Conservation (phyloP, 2,888 invertebrate genomes). For the Drosophila affinis region DNA sequence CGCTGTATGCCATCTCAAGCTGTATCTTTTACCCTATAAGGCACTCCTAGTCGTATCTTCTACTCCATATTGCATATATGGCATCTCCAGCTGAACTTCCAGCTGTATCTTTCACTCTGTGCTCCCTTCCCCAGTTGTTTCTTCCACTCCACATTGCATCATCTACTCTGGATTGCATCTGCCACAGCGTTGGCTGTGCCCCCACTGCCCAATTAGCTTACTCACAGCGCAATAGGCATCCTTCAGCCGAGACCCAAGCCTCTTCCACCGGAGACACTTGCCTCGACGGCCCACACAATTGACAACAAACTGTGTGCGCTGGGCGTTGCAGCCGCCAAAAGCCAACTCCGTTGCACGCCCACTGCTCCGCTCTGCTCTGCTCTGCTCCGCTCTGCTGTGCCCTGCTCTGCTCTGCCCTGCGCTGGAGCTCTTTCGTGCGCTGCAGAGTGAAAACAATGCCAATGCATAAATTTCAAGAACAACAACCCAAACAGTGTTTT, state of each 20-base stretch:
- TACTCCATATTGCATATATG: too few species aligned
- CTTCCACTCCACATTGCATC: background rate
- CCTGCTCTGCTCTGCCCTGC: background rate
- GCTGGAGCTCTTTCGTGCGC: background rate
- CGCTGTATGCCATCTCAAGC: too few species aligned
- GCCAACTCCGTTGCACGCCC: slow-evolving; percentile 13
- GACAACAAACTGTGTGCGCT: slow-evolving; percentile 28
- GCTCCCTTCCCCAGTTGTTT: too few species aligned
- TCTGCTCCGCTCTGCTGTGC: background rate
- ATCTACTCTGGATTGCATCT: background rate
- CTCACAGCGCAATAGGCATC: slow-evolving; percentile 21
- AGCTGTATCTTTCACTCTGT: too few species aligned
- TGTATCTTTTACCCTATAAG: background rate
- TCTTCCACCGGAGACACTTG: slow-evolving; percentile 22
- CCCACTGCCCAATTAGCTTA: slow-evolving; percentile 33
- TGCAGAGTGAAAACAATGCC: slow-evolving; percentile 63
- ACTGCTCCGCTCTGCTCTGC: slow-evolving; percentile 14
- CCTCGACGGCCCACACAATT: slow-evolving; percentile 40
- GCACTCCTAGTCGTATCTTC: too few species aligned
- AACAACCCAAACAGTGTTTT: slow-evolving; percentile 41
- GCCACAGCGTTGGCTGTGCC: slow-evolving; percentile 1
- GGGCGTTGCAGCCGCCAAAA: slow-evolving; percentile 17
- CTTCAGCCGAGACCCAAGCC: slow-evolving; percentile 17
- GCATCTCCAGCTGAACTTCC: too few species aligned
- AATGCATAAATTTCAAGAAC: slow-evolving; percentile 66